Conservation (phyloP, 1,140 invertebrate genomes). For the Aphis craccivora region DNA sequence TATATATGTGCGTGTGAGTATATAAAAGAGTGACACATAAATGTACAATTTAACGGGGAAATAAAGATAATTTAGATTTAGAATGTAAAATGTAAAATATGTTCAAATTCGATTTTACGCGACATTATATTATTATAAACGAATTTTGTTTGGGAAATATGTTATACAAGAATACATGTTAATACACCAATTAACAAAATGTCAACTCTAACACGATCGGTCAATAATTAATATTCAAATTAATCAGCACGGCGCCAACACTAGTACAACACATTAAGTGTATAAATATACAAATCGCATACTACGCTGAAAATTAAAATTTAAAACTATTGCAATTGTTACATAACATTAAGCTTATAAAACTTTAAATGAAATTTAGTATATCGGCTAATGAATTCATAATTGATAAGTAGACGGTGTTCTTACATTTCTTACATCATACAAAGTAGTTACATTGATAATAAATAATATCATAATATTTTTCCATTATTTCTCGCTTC, state of each 20-base stretch:
- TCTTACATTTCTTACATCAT: not conserved
- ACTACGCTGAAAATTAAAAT: not conserved
- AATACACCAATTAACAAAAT: constrained; percentile 1
- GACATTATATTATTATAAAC: not conserved
- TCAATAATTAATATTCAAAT: constrained; percentile 10
- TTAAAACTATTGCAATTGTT: not conserved
- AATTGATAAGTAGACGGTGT: not conserved
- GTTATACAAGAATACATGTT: not conserved
- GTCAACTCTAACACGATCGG: not conserved
- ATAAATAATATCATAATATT: not conserved
- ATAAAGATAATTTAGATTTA: not conserved
- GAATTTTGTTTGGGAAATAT: not conserved
- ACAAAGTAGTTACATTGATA: not conserved
- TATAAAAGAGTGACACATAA: not conserved
- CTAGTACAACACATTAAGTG: not conserved
- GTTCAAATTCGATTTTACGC: not conserved
- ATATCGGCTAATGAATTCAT: not conserved
- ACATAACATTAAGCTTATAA: no score
- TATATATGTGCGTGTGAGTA: no score
- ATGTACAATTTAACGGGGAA: not conserved
- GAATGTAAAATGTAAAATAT: not conserved
- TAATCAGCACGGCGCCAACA: not conserved
- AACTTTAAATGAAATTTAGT: not conserved
- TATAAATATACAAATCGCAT: not conserved
- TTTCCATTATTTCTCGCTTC: not conserved